A percentile compares a stretch with the other conserved stretches of the same genome.
Conservation (phyloP, 2,113 vertebrate species). For the Chlorodrepanis virens region DNA sequence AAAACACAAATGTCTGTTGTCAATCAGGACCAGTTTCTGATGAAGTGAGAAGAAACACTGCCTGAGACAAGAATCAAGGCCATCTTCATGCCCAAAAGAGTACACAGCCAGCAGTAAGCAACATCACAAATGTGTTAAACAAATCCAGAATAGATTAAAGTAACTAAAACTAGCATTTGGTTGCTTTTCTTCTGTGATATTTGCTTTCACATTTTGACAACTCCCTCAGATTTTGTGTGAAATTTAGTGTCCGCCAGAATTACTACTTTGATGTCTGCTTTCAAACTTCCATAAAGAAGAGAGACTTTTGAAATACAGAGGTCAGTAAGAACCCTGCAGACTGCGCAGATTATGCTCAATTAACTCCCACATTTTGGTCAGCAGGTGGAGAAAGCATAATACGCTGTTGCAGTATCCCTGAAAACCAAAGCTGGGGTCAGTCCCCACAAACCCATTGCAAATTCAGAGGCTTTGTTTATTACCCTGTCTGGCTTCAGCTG, state of each 20-base stretch:
- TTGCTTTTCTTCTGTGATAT: constrained; percentile 52
- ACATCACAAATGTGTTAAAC: constrained; percentile 52
- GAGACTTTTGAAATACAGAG: background rate
- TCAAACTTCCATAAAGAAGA: background rate
- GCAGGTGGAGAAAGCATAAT: background rate
- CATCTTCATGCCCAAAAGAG: constrained; percentile 55
- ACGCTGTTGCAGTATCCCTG: background rate
- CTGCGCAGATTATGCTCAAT: background rate
- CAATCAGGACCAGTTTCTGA: constrained; percentile 76
- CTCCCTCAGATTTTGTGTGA: constrained; percentile 40
- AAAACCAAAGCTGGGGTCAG: background rate
- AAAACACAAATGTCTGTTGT: constrained; percentile 75
- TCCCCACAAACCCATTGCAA: background rate
- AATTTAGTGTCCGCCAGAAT: constrained; percentile 43
- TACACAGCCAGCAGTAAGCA: constrained; percentile 33
- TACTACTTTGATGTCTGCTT: constrained; percentile 53
- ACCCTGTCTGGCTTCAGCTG: background rate
- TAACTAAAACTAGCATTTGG: constrained; percentile 40
- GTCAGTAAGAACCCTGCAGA: background rate
- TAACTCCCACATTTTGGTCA: background rate
- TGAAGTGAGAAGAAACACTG: constrained; percentile 72
- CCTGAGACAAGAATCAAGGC: constrained; percentile 72
- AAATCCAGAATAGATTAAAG: constrained; percentile 59
- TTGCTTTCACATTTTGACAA: constrained; percentile 54
- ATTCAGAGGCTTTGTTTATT: background rate